Conservation (phyloP, 2,888 invertebrate species). For the Brachyopa scutellaris region DNA sequence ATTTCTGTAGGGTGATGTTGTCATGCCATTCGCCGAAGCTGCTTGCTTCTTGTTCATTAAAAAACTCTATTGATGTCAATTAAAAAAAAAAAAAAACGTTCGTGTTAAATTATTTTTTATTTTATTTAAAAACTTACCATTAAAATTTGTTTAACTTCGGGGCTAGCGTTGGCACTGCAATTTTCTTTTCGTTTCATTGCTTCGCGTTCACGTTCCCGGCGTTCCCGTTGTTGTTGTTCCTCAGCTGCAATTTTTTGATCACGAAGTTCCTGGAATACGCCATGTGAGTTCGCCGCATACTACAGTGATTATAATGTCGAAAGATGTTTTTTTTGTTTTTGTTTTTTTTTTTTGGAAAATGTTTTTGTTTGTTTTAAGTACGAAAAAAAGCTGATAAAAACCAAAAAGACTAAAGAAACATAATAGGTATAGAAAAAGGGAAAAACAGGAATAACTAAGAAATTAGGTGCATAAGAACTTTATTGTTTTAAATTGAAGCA, state of each 20-base stretch:
- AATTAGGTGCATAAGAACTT: neutral
- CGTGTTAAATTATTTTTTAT: neutral
- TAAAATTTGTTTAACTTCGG: constrained; percentile 97
- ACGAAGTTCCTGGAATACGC: constrained; percentile 89
- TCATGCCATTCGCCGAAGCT: constrained; percentile 87
- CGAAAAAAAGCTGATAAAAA: constrained; percentile 40
- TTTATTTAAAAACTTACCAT: constrained; percentile 85
- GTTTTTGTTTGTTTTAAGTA: constrained; percentile 32
- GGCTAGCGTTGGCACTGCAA: constrained; percentile 97
- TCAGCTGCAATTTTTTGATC: constrained; percentile 92
- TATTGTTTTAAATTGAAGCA: neutral
- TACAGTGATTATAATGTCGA: constrained; percentile 80
- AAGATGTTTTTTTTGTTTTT: constrained; percentile 73
- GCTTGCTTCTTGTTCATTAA: constrained; percentile 91
- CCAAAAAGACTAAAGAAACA: constrained; percentile 50
- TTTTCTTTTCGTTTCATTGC: constrained; percentile 96
- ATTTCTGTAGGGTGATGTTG: constrained; percentile 88
- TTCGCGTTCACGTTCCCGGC: constrained; percentile 91
- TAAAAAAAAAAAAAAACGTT: constrained; percentile 69
- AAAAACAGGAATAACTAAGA: constrained; percentile 47
- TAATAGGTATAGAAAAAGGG: constrained; percentile 27
- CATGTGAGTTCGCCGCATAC: constrained; percentile 82
- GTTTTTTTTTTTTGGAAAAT: constrained; percentile 69
- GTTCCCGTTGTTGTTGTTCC: constrained; percentile 88
- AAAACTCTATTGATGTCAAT: constrained; percentile 85